Evolutionary conservation across 2,797 vertebrate species (phyloP).

Genomic region (Xyrichtys novacula): DNA sequence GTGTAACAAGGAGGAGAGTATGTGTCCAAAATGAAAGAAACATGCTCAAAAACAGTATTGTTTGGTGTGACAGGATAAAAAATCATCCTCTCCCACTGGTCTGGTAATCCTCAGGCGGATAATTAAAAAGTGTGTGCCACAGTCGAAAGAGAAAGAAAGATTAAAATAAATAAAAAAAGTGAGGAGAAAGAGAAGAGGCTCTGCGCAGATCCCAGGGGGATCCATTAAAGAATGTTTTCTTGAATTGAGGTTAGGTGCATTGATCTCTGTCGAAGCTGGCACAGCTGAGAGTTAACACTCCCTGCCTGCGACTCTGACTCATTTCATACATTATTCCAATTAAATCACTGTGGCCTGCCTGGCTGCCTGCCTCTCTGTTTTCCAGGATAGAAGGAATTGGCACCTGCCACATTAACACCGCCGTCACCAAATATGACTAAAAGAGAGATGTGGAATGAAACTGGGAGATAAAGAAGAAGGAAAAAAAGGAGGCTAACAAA

Average conservation of each 20-base stretch:
- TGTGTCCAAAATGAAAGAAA: constrained; percentile 66
- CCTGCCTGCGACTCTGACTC: constrained; percentile 82
- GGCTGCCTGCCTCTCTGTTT: constrained; percentile 61
- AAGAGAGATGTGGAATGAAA: constrained; percentile 36
- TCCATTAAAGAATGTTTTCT: constrained; percentile 90
- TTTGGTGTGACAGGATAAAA: constrained; percentile 78
- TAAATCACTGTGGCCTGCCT: constrained; percentile 79
- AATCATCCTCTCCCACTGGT: constrained; percentile 76
- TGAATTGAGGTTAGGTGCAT: constrained; percentile 90
- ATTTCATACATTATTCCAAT: constrained; percentile 90
- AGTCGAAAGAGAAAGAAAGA: constrained; percentile 72
- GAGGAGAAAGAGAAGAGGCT: constrained; percentile 72
- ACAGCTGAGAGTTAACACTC: constrained; percentile 85
- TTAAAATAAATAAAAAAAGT: constrained; percentile 86
- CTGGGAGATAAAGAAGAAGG: constrained; percentile 8
- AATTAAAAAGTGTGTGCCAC: constrained; percentile 86
- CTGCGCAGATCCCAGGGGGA: constrained; percentile 79
- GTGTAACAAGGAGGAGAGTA: constrained; percentile 31
- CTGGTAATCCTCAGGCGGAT: constrained; percentile 84
- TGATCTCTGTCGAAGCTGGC: constrained; percentile 88
- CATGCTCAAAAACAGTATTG: constrained; percentile 70
- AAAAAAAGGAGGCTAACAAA: constrained; percentile 24
- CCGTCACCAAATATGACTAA: constrained; percentile 59
- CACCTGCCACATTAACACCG: constrained; percentile 70
- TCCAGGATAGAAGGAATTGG: constrained; percentile 66